phyloP scores from a whole-genome alignment of 1,140 invertebrate genomes.

The Brachionus sp. region DNA sequence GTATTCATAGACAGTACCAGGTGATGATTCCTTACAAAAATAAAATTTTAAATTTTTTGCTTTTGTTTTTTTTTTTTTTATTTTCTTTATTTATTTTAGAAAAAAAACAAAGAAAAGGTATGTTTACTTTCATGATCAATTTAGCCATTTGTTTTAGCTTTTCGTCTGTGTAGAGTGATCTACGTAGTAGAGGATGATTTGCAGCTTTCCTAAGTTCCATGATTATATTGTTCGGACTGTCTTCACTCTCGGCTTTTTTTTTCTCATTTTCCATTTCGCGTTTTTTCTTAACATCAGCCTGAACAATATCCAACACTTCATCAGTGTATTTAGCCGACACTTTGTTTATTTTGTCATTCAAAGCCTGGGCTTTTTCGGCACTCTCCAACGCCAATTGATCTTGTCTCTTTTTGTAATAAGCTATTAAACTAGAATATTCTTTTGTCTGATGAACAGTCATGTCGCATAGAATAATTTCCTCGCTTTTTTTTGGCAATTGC shows the following conservation, averaged over 20 bases:
- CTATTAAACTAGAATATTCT: constrained; percentile 72
- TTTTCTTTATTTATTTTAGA: too few relatives aligned
- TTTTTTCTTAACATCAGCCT: not conserved
- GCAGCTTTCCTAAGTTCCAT: constrained; percentile 82
- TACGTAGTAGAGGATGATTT: constrained; percentile 79
- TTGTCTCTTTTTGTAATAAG: constrained; percentile 62
- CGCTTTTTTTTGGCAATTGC: constrained; percentile 70
- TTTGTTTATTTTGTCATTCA: constrained; percentile 50
- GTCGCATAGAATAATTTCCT: constrained; percentile 65
- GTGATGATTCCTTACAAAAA: constrained; percentile 53
- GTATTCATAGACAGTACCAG: constrained; percentile 57
- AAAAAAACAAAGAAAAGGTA: too few relatives aligned
- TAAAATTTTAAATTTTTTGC: not conserved
- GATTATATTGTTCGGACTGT: constrained; percentile 66
- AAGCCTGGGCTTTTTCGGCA: constrained; percentile 48
- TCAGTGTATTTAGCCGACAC: constrained; percentile 63
- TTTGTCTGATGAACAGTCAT: constrained; percentile 70
- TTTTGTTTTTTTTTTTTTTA: not conserved
- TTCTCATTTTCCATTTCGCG: not conserved
- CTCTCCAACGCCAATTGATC: constrained; percentile 31
- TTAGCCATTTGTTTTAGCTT: constrained; percentile 70
- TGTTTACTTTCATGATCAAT: constrained; percentile 63
- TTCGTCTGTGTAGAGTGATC: constrained; percentile 73
- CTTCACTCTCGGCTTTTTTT: constrained; percentile 11
- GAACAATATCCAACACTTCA: constrained; percentile 25